Evolutionary conservation across 2,888 invertebrate species (phyloP), one percentile per base, ranked within the genome.

Genomic region (Zele albiditarsus): DNA sequence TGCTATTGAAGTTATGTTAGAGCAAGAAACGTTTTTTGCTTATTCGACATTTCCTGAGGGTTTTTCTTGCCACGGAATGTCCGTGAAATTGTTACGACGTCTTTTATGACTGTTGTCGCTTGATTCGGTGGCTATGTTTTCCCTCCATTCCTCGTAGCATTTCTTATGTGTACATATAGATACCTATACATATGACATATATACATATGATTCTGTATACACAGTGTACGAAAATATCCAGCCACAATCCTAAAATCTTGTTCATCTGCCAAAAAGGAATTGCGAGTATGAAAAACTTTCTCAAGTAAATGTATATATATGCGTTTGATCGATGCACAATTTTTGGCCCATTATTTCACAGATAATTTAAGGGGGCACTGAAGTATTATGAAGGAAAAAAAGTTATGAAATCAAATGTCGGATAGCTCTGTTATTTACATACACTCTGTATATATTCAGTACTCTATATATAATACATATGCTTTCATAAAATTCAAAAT

Each of bases 11-110:
- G 46, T 66, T 66, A 66, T 66, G 33, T 38, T 20, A 33, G n/a
- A 31, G 33, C 31, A 33, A 23, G 20, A n/a, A 42, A n/a, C 16
- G 31, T 25, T 46, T 66, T 42, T 66, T 25, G 63, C 63, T 23
- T 66, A 23, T 66, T 14, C 27, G 20, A 12, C 42, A 66, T 42
- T 23, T 57, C 25, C 31, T n/a, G 28, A 57, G 25, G 31, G 49
- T 16, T 62, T 58, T 58, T 58, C 67, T 68, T 10, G 3, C 4
- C 5, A 25, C 49, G 33, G 42, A 42, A 66, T 66, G 14, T 49
- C 28, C 67, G 31, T 68, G 49, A 68, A 68, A 68, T 68, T 49
- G 49, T 68, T 68, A 67, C 49, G 31, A 68, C 42, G n/a, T 49
- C 67, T 49, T 68, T 68, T 53, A 68, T 53, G 25, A 42, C 42